These are phyloP conservation scores for Trachythela sp. DNA, from an alignment of 64 coral and sea anemone genomes.

Conservation along the genomic window DNA sequence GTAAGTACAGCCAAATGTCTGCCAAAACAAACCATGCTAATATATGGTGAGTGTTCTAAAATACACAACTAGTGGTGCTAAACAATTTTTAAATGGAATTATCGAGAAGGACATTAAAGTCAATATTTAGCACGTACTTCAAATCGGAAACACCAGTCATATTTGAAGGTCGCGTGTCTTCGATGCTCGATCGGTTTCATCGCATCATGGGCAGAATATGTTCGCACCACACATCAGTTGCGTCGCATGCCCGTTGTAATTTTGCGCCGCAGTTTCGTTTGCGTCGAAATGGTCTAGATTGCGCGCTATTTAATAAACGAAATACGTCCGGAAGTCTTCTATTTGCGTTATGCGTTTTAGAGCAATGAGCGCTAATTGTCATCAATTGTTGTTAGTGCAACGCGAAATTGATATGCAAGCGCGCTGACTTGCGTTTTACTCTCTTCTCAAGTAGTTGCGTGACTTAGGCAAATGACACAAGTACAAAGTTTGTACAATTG, in stretches of 20 bases:
- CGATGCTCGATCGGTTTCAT: too few relatives aligned
- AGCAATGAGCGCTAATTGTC: constrained; percentile 24
- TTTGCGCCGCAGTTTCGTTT: not conserved
- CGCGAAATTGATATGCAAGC: constrained; percentile 9
- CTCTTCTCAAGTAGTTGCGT: not conserved
- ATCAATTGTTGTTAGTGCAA: constrained; percentile 6
- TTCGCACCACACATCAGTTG: not conserved
- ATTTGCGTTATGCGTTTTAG: constrained; percentile 3
- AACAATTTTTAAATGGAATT: not conserved
- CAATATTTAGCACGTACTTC: constrained; percentile 9
- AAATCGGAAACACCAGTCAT: constrained; percentile 15
- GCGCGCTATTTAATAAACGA: not conserved
- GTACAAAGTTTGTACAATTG: not conserved
- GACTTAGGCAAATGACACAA: not conserved
- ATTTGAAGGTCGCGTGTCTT: constrained; percentile 14
- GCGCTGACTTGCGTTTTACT: not conserved
- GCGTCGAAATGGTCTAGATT: not conserved
- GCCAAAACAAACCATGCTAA: not conserved
- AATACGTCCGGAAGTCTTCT: constrained; percentile 6
- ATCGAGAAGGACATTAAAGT: not conserved
- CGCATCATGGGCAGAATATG: not conserved
- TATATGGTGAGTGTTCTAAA: not conserved
- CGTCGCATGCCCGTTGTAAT: not conserved
- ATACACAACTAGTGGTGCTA: not conserved
- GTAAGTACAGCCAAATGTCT: not conserved